Evolutionary conservation across 2,113 vertebrate species (phyloP), one percentile per base, ranked within the genome.

Genomic region (Cyanistes caeruleus): DNA sequence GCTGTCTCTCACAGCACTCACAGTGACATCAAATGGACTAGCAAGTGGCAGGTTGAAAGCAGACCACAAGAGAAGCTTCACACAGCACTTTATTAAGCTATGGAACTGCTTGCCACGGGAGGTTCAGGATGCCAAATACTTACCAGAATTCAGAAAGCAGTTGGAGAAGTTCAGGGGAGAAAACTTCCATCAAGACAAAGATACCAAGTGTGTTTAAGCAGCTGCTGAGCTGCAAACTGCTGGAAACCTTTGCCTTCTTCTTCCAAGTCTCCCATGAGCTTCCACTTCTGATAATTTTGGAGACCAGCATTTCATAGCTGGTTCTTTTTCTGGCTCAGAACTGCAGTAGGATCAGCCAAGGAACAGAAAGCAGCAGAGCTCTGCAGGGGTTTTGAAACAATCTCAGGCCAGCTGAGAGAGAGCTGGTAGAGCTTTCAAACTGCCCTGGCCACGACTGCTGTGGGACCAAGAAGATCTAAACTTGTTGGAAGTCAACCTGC

Each of bases 401-500:
- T n/a, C 41, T 89, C 77, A 59, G 62, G 55, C 9, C 52, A 67
- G 46, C 41, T 39, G 16, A 59, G 35, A n/a, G 27, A 91, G 21
- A 79, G 20, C n/a, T 60, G 74, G 53, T 24, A 89, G 17, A 64
- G 14, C 68, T 62, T 56, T 65, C 72, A 41, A 18, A 62, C 31
- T 35, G 27, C 7, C 2, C 18, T 37, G 63, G 12, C 23, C 20
- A 3, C 12, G 30, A 10, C 8, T 65, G 7, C 53, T 8, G 13
- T 37, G 24, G 56, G 39, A 18, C 64, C 5, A 2, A 59, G 68
- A 39, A 84, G 59, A 59, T 27, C 20, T 19, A 30, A 49, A 55
- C 1, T 1, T 27, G 24, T 6, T 21, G 69, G 46, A 63, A 63
- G 11, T 11, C 56, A 74, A n/a, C 0, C 0, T 23, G 18, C 18